Evolutionary conservation across 2,888 invertebrate species (phyloP).

Genomic region (Standfussiana lucernea): DNA sequence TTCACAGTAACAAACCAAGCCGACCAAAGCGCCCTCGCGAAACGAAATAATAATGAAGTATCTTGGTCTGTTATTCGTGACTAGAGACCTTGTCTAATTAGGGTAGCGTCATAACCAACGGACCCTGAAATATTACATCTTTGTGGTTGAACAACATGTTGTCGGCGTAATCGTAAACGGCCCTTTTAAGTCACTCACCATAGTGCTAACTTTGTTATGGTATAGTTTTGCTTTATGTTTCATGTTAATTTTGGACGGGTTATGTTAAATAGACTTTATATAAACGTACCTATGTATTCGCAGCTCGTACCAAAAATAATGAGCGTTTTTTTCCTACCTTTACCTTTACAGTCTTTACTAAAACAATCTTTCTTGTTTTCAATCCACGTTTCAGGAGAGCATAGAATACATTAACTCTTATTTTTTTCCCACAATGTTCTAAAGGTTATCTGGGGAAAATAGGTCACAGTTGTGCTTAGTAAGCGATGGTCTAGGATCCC

Average conservation of each 20-base stretch:
- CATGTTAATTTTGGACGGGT: conserved; percentile 21
- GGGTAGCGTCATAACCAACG: conserved; percentile 59
- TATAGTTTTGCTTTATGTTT: conserved; percentile 45
- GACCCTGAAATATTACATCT: conserved; percentile 60
- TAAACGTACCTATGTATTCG: background rate
- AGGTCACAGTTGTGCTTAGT: conserved; percentile 51
- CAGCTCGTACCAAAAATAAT: conserved; percentile 3
- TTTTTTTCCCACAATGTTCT: conserved; percentile 37
- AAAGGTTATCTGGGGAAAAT: conserved; percentile 45
- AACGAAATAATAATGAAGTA: conserved; percentile 68
- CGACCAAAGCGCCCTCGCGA: conserved; percentile 67
- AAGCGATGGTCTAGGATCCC: conserved; percentile 55
- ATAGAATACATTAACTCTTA: conserved; percentile 52
- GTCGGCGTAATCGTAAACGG: conserved; percentile 49
- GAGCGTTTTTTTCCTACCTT: conserved; percentile 1
- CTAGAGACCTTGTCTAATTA: conserved; percentile 62
- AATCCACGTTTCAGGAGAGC: conserved; percentile 44
- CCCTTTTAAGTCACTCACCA: conserved; percentile 48
- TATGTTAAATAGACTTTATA: conserved; percentile 16
- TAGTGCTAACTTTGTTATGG: conserved; percentile 32
- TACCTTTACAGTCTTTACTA: conserved; percentile 21
- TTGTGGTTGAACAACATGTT: conserved; percentile 56
- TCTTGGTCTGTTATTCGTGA: conserved; percentile 65
- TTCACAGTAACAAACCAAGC: conserved; percentile 73
- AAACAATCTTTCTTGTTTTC: conserved; percentile 52